These are phyloP conservation scores for Eugnorisma glareosa DNA, from an alignment of 2,888 invertebrate genomes.

Conservation along the genomic window DNA sequence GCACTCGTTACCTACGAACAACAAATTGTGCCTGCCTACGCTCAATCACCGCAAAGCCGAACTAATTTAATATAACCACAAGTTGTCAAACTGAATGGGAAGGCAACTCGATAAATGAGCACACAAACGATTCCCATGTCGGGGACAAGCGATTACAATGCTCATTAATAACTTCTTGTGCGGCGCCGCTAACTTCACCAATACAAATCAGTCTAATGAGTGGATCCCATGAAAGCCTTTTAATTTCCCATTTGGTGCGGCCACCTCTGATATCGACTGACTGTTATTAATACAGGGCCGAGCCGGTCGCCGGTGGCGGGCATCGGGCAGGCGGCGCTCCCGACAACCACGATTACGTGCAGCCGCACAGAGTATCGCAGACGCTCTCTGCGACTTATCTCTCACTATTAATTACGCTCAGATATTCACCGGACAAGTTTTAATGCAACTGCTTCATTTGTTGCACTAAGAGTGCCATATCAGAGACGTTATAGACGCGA, in stretches of 20 bases:
- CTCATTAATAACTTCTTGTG: conserved; percentile 87
- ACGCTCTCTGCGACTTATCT: conserved; percentile 86
- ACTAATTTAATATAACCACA: conserved; percentile 72
- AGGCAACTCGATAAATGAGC: conserved; percentile 78
- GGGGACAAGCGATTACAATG: conserved; percentile 83
- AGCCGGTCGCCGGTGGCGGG: conserved; percentile 76
- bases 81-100: conserved; percentile 72
- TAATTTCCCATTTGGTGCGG: conserved; percentile 89
- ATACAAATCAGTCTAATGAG: conserved; percentile 89
- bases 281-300: conserved; percentile 87
- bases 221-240: conserved; percentile 89
- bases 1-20: conserved; percentile 67
- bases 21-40: conserved; percentile 68
- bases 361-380: conserved; percentile 80
- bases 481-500: conserved; percentile 83
- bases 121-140: conserved; percentile 82
- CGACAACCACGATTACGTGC: conserved; percentile 84
- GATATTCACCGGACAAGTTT: conserved; percentile 89
- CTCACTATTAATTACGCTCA: conserved; percentile 88
- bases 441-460: conserved; percentile 91
- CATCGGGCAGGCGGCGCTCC: conserved; percentile 78
- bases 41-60: conserved; percentile 58
- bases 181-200: conserved; percentile 81
- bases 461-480: conserved; percentile 87
- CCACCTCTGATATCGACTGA: conserved; percentile 87